Percentiles rank a stretch among this genome's conserved stretches.
Evolutionary conservation across 1,140 invertebrate species (phyloP).

Genomic region (Bombus superbus): DNA sequence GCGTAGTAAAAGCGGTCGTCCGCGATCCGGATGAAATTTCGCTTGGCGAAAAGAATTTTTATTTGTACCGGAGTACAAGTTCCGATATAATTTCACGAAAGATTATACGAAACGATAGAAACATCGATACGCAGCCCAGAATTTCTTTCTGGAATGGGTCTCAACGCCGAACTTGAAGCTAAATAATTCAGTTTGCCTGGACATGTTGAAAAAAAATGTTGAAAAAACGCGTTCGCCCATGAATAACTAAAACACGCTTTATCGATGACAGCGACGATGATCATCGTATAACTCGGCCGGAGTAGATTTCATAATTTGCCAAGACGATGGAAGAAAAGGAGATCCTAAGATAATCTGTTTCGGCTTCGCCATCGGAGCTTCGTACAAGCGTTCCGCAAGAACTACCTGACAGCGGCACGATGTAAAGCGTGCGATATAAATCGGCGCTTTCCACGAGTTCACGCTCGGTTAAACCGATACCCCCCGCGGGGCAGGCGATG

Average conservation of each 20-base stretch:
- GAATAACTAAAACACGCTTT: neutral
- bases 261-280: neutral
- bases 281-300: neutral
- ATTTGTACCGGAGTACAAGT: no score
- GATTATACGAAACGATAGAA: no score
- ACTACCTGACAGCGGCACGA: neutral
- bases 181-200: no score
- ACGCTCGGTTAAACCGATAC: constrained; percentile 40
- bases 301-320: neutral
- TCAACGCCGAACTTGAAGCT: no score
- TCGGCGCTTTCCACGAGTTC: constrained; percentile 23
- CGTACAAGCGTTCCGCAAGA: neutral
- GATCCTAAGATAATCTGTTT: neutral
- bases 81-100: no score
- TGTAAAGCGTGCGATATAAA: neutral
- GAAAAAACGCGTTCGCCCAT: no score
- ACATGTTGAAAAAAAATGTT: no score
- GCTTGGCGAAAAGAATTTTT: no score
- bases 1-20: no score
- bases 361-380: neutral
- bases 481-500: neutral
- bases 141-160: no score
- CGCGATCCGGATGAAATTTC: no score
- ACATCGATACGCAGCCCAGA: no score
- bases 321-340: neutral